These are phyloP conservation scores for Pseudomyrmex cubaensis DNA, from an alignment of 1,140 invertebrate species.

Conservation along the genomic window DNA sequence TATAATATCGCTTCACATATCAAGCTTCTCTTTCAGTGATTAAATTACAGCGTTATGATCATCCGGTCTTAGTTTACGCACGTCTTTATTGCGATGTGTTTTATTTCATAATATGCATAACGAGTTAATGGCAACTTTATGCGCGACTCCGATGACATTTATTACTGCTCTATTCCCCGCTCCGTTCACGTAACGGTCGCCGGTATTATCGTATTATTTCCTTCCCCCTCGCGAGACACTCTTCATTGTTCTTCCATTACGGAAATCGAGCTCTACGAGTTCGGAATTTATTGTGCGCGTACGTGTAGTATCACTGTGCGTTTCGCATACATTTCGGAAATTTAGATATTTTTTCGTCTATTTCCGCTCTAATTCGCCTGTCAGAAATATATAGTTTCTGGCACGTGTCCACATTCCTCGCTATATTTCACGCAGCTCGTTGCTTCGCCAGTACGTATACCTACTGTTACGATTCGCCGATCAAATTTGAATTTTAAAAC, in stretches of 20 bases:
- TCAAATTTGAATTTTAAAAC: slow-evolving; percentile 69
- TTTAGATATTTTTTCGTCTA: slow-evolving; percentile 72
- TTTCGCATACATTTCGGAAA: slow-evolving; percentile 62
- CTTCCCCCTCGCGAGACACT: background rate
- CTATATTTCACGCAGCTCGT: slow-evolving; percentile 58
- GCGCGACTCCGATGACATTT: slow-evolving; percentile 63
- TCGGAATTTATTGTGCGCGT: slow-evolving; percentile 36
- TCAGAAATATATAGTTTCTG: slow-evolving; percentile 63
- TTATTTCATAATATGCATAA: slow-evolving; percentile 55
- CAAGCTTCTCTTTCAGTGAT: slow-evolving; percentile 37
- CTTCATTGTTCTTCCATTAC: slow-evolving; percentile 55
- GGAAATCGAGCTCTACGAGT: slow-evolving; percentile 45
- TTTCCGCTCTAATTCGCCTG: slow-evolving; percentile 63
- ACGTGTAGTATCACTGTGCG: background rate
- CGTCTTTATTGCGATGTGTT: slow-evolving; percentile 45
- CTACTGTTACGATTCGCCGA: slow-evolving; percentile 65
- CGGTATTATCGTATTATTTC: slow-evolving; percentile 42
- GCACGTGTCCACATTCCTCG: slow-evolving; percentile 64
- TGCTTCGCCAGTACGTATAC: slow-evolving; percentile 30
- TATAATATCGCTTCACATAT: background rate
- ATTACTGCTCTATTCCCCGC: slow-evolving; percentile 47
- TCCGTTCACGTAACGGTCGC: slow-evolving; percentile 15
- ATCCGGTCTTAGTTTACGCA: slow-evolving; percentile 45
- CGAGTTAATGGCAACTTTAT: slow-evolving; percentile 43
- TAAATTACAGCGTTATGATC: slow-evolving; percentile 47